Conservation (phyloP, 2,888 invertebrate genomes). For the Pyrrhosoma nymphula region DNA sequence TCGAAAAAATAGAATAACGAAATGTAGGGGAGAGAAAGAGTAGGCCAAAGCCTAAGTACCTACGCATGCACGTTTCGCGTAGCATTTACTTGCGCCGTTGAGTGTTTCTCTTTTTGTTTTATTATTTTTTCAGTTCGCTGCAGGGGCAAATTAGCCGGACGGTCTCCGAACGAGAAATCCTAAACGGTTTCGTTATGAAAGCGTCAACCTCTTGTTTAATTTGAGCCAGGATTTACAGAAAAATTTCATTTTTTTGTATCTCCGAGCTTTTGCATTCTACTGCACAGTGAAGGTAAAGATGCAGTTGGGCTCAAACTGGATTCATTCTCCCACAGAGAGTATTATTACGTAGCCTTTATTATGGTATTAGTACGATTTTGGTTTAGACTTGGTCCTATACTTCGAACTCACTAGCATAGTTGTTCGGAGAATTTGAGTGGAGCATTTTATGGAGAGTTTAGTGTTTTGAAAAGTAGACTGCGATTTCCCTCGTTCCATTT, state of each 20-base stretch:
- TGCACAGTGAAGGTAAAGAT: background rate
- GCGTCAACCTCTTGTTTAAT: background rate
- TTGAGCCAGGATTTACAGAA: background rate
- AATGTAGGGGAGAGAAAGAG: background rate
- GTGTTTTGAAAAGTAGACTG: too few species aligned
- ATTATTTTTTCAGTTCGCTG: background rate
- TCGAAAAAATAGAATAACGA: background rate
- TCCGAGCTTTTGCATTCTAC: background rate
- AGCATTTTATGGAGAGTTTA: too few species aligned
- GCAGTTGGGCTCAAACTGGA: background rate
- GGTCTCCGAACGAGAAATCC: conserved; percentile 10
- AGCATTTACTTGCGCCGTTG: background rate
- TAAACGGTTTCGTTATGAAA: background rate
- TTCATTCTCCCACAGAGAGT: background rate
- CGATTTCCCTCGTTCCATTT: too few species aligned
- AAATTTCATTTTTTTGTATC: background rate
- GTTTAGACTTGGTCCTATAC: background rate
- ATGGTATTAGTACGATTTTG: background rate
- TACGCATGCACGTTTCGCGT: background rate
- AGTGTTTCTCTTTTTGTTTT: background rate
- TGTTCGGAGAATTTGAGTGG: too few species aligned
- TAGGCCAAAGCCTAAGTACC: background rate
- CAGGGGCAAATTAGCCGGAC: conserved; percentile 17
- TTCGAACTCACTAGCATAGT: too few species aligned
- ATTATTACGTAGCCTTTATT: background rate